These are phyloP conservation scores for Bambusicola thoracicus DNA, from an alignment of 2,113 vertebrate genomes.

Conservation along the genomic window DNA sequence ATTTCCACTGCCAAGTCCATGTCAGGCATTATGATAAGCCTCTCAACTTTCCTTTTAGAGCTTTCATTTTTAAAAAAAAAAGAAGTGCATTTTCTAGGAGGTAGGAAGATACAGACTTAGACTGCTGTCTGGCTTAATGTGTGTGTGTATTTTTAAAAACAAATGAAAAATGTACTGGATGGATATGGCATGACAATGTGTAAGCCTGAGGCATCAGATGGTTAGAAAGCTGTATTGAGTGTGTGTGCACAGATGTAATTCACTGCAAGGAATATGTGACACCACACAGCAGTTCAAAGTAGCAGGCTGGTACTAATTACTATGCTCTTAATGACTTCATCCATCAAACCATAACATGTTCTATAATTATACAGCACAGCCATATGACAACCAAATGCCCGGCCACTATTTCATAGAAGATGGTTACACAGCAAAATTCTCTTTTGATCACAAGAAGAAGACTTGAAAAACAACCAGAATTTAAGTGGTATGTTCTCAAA, in stretches of 20 bases:
- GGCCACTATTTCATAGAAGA: neutral
- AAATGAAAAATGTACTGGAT: conserved; percentile 50
- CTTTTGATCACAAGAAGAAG: conserved; percentile 36
- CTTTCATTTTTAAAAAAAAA: neutral
- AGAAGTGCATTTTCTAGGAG: neutral
- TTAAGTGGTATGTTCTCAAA: neutral
- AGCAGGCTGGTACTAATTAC: conserved; percentile 69
- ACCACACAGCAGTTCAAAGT: conserved; percentile 72
- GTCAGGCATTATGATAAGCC: neutral
- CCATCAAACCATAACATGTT: conserved; percentile 67
- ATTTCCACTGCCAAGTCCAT: neutral
- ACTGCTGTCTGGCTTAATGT: conserved; percentile 30
- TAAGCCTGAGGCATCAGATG: conserved; percentile 57
- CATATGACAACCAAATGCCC: conserved; percentile 72
- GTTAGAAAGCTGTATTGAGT: conserved; percentile 54
- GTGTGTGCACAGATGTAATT: conserved; percentile 64
- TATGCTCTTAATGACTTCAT: conserved; percentile 71
- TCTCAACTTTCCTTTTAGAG: neutral
- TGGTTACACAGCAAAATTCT: conserved; percentile 66
- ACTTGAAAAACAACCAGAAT: neutral
- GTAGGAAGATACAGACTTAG: conserved; percentile 20
- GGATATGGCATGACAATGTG: conserved; percentile 14
- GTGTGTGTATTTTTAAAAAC: conserved; percentile 27
- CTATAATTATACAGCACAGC: conserved; percentile 64
- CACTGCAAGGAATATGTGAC: conserved; percentile 66